A percentile compares a stretch with the other conserved stretches of the same genome.
phyloP scores from a whole-genome alignment of 2,113 vertebrate species.

The Myocastor coypus region DNA sequence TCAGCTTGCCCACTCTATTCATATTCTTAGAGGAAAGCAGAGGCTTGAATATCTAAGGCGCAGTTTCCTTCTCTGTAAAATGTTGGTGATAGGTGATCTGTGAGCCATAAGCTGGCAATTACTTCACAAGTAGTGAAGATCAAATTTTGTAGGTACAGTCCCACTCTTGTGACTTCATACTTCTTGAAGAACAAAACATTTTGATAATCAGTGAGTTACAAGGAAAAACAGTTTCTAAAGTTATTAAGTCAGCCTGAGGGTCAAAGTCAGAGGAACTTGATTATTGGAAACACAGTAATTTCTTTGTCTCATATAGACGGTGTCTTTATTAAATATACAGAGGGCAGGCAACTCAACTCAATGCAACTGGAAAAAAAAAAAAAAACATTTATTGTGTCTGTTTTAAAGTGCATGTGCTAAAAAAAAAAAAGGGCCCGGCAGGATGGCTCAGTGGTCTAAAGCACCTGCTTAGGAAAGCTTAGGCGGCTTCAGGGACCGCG shows the following conservation, averaged over 20 bases:
- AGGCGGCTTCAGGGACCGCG: no score
- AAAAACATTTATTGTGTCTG: not conserved
- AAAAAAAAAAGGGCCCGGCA: no score
- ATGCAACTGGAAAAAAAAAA: not conserved
- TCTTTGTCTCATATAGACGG: conserved; percentile 12
- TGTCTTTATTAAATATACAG: conserved; percentile 42
- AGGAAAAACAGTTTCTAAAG: conserved; percentile 32
- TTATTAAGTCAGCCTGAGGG: conserved; percentile 28
- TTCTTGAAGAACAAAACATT: conserved; percentile 49
- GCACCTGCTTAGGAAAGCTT: no score
- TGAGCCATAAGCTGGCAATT: not conserved
- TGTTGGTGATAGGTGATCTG: not conserved
- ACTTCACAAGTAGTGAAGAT: conserved; percentile 16
- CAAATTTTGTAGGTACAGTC: not conserved
- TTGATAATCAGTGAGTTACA: not conserved
- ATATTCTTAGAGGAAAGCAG: not conserved
- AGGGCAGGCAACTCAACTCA: not conserved
- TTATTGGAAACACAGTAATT: conserved; percentile 34
- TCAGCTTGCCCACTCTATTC: not conserved
- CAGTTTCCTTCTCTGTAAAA: not conserved
- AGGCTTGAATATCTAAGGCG: not conserved
- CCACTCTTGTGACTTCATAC: not conserved
- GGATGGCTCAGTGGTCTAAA: no score
- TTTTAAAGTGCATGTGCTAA: not conserved
- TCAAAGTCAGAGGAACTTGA: conserved; percentile 3